A percentile compares a stretch with the other conserved stretches of the same genome.
These are phyloP conservation scores for Coremacera marginata DNA, from an alignment of 2,888 invertebrate species.

Conservation along the genomic window DNA sequence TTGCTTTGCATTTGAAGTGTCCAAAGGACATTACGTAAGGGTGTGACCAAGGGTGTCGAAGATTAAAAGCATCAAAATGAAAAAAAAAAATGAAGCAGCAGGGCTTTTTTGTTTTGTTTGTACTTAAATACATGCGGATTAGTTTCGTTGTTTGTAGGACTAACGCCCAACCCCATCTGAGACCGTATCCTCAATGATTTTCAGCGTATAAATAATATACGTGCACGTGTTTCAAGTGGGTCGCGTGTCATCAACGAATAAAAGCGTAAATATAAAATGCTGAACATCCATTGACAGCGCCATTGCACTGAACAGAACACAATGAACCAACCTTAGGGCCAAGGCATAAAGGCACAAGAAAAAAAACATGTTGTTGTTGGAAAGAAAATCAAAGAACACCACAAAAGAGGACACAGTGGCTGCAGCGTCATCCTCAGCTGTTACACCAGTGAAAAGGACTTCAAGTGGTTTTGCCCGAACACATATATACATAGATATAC, in stretches of 20 bases:
- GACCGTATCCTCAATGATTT: neutral
- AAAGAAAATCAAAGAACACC: no score
- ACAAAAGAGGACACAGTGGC: neutral
- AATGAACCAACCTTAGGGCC: neutral
- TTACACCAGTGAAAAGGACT: conserved; percentile 25
- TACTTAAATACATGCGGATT: no score
- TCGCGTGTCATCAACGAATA: conserved; percentile 28
- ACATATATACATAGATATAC: neutral
- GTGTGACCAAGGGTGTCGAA: neutral
- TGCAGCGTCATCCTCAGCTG: neutral
- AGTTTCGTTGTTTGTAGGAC: no score
- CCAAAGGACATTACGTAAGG: no score
- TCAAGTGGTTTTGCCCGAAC: neutral
- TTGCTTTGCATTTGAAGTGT: no score
- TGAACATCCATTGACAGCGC: neutral
- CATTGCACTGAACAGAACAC: neutral
- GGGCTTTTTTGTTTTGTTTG: no score
- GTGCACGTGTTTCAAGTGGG: conserved; percentile 28
- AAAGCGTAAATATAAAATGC: neutral
- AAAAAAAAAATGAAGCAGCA: neutral
- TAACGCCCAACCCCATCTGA: neutral
- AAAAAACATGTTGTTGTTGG: no score
- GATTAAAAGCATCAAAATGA: neutral
- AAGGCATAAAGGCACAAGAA: neutral
- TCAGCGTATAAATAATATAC: neutral